Base-by-base conservation (phyloP, 2,113 vertebrate species). In the Ageneiosus marmoratus region DNA sequence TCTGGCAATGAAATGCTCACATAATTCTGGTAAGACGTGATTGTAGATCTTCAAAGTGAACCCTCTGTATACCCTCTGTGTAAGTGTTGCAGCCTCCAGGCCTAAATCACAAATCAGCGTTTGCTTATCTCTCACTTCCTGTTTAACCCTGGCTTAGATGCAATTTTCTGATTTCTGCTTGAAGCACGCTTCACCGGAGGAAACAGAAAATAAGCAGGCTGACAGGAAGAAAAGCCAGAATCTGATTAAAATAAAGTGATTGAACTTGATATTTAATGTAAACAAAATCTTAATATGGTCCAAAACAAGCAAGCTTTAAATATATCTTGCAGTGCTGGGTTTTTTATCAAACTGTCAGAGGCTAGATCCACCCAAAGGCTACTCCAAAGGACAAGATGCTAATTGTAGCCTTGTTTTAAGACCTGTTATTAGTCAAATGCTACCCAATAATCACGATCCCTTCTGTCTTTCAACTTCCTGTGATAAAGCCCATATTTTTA, bases 41-140 rank as follows among this genome's bases (percentile, higher is more conserved):
- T 58, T 69, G 48, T 24, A 15, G 80, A 34, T 56, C 41, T 77
- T 27, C 53, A 75, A 58, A 72, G 37, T 62, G 32, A 74, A 50
- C 16, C 75, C 41, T 46, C n/a, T 77, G 63, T 81, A 10, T 41
- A 50, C 16, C 75, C 41, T 46, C n/a, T 77, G 63, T 81, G 6
- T 41, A 62, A 60, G 53, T 24, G 24, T 37, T 55, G 13, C 18
- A 37, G 34, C 62, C 37, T 53, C n/a, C 16, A 29, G 79, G 37
- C 11, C 41, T n/a, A 53, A 16, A 79, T 77, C 15, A 75, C 46
- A 62, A 65, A 29, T 3, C 22, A 46, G 67, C 27, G 78, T 46
- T 75, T 55, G 80, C 77, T 83, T 85, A 85, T 83, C 80, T 77
- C 60, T 44, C 11, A 37, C 81, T 87, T 85, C 81, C 84, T 88